These are phyloP conservation scores for Nyctibius bracteatus DNA, from an alignment of 2,113 vertebrate species.

Conservation along the genomic window DNA sequence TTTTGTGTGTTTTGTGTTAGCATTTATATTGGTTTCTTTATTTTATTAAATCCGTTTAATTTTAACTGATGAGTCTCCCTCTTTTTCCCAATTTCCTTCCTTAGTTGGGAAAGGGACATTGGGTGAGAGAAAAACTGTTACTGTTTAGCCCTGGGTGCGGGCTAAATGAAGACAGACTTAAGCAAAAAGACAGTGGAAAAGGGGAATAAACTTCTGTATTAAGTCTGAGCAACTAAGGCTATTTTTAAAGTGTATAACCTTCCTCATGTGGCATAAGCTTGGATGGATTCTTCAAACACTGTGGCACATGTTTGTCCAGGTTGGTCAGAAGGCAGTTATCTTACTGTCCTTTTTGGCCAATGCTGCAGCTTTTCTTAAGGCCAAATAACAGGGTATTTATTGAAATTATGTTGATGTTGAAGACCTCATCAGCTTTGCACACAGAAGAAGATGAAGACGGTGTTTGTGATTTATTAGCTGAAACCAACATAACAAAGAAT, in stretches of 20 bases:
- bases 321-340: neutral
- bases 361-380: neutral
- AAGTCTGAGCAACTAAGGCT: neutral
- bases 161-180: no score
- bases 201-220: neutral
- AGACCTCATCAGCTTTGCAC: neutral
- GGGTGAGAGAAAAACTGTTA: no score
- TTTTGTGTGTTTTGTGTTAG: no score
- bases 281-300: neutral
- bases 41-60: no score
- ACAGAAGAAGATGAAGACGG: neutral
- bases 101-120: no score
- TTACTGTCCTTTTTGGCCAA: neutral
- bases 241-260: neutral
- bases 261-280: neutral
- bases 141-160: no score
- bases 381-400: slow-evolving; percentile 5
- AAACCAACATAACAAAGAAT: neutral
- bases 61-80: no score
- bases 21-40: no score
- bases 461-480: neutral
- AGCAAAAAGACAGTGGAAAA: neutral
- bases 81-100: no score
- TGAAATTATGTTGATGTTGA: neutral
- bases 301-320: neutral